phyloP scores from a whole-genome alignment of 2,888 invertebrate species.

The Cloeon dipterum region DNA sequence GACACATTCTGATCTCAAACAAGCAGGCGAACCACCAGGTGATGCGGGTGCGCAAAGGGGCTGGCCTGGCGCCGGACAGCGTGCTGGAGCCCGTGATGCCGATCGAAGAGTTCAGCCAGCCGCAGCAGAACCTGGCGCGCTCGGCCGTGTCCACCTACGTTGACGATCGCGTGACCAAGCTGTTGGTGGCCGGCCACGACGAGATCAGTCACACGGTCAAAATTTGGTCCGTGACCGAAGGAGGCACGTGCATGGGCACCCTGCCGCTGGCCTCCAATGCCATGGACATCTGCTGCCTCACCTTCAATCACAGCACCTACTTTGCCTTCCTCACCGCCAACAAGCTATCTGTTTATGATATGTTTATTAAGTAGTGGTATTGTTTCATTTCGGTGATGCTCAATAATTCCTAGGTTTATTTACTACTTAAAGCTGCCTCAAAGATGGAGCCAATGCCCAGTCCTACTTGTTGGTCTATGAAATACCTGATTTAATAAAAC shows the following conservation, averaged over 20 bases:
- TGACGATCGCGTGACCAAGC: not conserved
- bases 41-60: slow-evolving; percentile 11
- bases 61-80: not conserved
- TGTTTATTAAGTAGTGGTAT: no score
- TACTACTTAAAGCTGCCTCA: no score
- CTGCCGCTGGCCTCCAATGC: slow-evolving; percentile 39
- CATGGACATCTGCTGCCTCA: slow-evolving; percentile 38
- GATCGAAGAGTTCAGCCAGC: not conserved
- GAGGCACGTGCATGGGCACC: slow-evolving; percentile 26
- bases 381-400: no score
- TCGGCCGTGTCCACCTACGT: slow-evolving; percentile 18
- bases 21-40: slow-evolving; percentile 18
- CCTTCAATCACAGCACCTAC: slow-evolving; percentile 24
- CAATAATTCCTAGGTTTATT: no score
- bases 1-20: slow-evolving; percentile 32
- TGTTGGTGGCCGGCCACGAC: slow-evolving; percentile 45
- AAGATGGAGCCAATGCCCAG: no score
- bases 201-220: slow-evolving; percentile 41
- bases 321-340: slow-evolving; percentile 41
- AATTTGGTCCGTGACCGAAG: slow-evolving; percentile 34
- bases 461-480: no score
- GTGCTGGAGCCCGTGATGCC: not conserved
- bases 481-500: no score
- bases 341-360: slow-evolving; percentile 37
- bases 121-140: slow-evolving; percentile 41